Evolutionary conservation across 2,888 invertebrate species (phyloP).

Genomic region (Spatulosminthurus flaviceps): DNA sequence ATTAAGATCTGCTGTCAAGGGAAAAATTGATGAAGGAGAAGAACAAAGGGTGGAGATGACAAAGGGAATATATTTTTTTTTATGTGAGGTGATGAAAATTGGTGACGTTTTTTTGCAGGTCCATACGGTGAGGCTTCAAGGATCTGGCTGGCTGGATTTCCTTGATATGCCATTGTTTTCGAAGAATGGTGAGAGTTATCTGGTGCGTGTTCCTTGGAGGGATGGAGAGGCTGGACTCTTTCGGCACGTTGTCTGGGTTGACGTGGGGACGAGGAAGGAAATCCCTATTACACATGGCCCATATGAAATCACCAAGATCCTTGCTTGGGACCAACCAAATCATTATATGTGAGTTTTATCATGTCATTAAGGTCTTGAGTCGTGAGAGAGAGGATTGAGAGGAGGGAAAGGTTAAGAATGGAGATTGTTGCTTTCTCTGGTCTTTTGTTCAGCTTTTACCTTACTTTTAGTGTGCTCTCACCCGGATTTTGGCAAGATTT

Average conservation of each 20-base stretch:
- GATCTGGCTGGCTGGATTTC: constrained; percentile 66
- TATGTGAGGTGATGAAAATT: no score
- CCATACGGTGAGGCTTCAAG: constrained; percentile 60
- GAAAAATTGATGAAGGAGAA: no score
- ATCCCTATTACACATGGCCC: constrained; percentile 75
- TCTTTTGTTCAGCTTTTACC: no score
- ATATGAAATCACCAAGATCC: constrained; percentile 77
- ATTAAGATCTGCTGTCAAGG: no score
- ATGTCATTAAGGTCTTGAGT: background rate
- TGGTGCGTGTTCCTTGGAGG: constrained; percentile 70
- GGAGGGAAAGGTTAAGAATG: no score
- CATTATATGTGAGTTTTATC: constrained; percentile 72
- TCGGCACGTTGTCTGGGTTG: constrained; percentile 68
- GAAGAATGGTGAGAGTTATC: constrained; percentile 66
- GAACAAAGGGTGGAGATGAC: background rate
- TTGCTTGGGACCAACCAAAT: constrained; percentile 80
- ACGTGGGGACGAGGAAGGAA: constrained; percentile 57
- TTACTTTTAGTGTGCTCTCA: no score
- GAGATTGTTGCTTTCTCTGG: no score
- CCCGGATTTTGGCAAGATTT: no score
- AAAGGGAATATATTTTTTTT: no score
- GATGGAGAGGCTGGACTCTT: constrained; percentile 71
- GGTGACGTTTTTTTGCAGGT: constrained; percentile 50
- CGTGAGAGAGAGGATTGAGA: no score
- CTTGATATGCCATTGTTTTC: constrained; percentile 67